These are phyloP conservation scores for Brevimyrus niger DNA, from an alignment of 2,113 vertebrate genomes.

Conservation along the genomic window DNA sequence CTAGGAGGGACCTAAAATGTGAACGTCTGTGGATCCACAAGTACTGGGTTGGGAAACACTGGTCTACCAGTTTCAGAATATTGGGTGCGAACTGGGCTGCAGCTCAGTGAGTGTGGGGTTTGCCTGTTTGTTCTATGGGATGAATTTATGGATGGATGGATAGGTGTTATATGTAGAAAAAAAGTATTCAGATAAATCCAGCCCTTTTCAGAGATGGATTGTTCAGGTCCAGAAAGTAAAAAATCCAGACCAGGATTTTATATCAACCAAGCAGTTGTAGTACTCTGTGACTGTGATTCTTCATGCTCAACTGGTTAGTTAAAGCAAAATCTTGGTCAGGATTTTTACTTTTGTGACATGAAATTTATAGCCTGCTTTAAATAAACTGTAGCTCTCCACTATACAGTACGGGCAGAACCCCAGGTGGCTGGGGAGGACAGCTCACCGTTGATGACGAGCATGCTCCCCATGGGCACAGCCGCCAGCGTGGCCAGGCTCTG, in stretches of 20 bases:
- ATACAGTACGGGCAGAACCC: not conserved
- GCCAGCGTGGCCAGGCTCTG: conserved; percentile 63
- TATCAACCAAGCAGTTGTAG: no score
- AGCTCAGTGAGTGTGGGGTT: not conserved
- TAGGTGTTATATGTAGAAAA: not conserved
- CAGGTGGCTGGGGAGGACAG: not conserved
- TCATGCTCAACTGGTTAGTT: no score
- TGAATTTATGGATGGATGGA: not conserved
- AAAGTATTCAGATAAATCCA: not conserved
- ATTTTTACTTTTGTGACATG: not conserved
- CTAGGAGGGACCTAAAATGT: not conserved
- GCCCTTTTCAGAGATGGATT: not conserved
- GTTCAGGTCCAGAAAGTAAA: no score
- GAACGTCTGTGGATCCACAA: not conserved
- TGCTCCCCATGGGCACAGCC: conserved; percentile 73
- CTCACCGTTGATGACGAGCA: conserved; percentile 76
- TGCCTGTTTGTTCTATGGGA: not conserved
- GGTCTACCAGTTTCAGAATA: not conserved
- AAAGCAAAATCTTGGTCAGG: no score
- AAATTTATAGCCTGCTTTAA: not conserved
- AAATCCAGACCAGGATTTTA: no score
- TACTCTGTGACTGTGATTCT: no score
- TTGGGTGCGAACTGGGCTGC: not conserved
- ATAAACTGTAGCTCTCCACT: not conserved
- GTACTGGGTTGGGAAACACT: not conserved